Conservation (phyloP, 2,113 vertebrate genomes). For the Tachysurus vachellii region DNA sequence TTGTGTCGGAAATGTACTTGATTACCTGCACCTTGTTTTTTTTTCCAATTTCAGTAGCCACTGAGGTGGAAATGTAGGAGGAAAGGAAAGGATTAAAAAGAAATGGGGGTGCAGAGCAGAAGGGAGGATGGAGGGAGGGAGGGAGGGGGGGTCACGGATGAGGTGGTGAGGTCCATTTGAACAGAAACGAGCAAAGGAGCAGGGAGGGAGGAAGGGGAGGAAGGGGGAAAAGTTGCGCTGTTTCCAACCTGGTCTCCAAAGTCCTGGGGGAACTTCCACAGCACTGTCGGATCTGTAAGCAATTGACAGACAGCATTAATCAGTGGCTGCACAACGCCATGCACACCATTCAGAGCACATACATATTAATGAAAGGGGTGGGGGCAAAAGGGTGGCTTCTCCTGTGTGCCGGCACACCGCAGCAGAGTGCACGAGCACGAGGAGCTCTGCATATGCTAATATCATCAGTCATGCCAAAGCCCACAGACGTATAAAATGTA, state of each 20-base stretch:
- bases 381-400: slow-evolving; percentile 77
- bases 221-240: slow-evolving; percentile 74
- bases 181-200: slow-evolving; percentile 52
- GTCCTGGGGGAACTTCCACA: slow-evolving; percentile 99
- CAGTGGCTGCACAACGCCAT: slow-evolving; percentile 81
- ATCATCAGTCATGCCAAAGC: slow-evolving; percentile 36
- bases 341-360: slow-evolving; percentile 79
- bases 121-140: not conserved
- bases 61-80: not conserved
- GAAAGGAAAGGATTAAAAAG: not conserved
- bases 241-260: slow-evolving; percentile 98
- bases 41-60: not conserved
- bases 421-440: slow-evolving; percentile 46
- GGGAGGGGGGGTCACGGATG: slow-evolving; percentile 51
- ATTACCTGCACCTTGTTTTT: not conserved
- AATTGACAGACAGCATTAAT: slow-evolving; percentile 97
- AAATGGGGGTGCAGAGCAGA: not conserved
- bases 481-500: slow-evolving; percentile 32
- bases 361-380: slow-evolving; percentile 82
- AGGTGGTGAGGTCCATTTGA: slow-evolving; percentile 60
- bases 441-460: slow-evolving; percentile 55
- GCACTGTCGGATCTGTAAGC: slow-evolving; percentile 97
- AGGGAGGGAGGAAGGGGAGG: slow-evolving; percentile 4
- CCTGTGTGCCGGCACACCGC: slow-evolving; percentile 69
- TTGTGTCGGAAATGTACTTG: not conserved